Evolutionary conservation across 1,140 invertebrate species (phyloP), one percentile per base, ranked within the genome.

Genomic region (Drosophila erecta): DNA sequence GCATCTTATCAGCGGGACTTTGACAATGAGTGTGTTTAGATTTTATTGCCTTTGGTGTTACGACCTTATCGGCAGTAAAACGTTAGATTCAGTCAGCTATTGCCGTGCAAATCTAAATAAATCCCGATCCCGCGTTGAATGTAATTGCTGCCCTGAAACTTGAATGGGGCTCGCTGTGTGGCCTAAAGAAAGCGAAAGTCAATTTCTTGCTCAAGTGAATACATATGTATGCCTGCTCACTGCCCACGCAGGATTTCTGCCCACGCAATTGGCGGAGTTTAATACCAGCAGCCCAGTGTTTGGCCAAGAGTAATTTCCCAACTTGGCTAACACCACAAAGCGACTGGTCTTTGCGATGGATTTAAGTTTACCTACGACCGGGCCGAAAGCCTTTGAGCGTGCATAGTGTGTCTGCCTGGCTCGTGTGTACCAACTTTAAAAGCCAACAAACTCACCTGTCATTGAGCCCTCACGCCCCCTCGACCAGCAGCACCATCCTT

Each of bases 41-140:
- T 58, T 89, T 89, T 89, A 89, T 90, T 77, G 85, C 85, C 71
- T 89, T 71, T 76, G 55, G 78, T 89, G 84, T 89, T 80, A 77
- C 62, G 54, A 74, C 58, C 84, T 77, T 89, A 89, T 89, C 84
- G 81, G 51, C 71, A 79, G 78, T 87, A 83, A 89, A 89, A 87
- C 65, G 75, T 66, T 87, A 83, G 70, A 72, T 79, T 77, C 75
- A 44, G 47, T 47, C 73, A 65, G 53, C 60, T 66, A 56, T 62
- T 50, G 50, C 56, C 69, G 40, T 47, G 37, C 43, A 49, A 59
- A 70, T 76, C 40, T 54, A 76, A 67, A 60, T 59, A 76, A 70
- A 60, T 76, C 60, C 46, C 43, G 50, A 40, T 58, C 15, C 50
- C 60, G n/a, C 47, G 69, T 62, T 74, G 41, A 54, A 61, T 43